Conservation (phyloP, 2,113 vertebrate genomes). For the Takifugu bimaculatus region DNA sequence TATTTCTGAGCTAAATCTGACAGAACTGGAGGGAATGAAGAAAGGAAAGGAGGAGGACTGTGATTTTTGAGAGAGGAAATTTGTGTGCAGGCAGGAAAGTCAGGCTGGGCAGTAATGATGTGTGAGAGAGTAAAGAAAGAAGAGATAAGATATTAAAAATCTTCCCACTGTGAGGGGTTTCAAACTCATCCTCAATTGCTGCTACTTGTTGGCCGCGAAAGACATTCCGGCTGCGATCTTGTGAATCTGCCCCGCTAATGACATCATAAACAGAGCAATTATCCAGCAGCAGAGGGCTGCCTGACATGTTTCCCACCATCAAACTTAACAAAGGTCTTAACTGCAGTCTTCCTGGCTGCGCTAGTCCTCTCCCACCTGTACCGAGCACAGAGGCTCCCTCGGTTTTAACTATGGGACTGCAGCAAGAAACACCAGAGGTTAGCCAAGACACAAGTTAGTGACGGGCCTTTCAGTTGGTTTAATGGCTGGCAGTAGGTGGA, state of each 20-base stretch:
- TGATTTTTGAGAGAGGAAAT: slow-evolving; percentile 10
- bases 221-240: slow-evolving; percentile 57
- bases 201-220: slow-evolving; percentile 31
- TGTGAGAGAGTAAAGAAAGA: slow-evolving; percentile 1
- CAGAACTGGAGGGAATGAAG: slow-evolving; percentile 13
- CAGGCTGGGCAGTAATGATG: not conserved
- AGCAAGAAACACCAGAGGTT: no score
- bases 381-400: slow-evolving; percentile 43
- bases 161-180: slow-evolving; percentile 12
- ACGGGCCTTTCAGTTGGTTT: no score
- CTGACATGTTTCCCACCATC: slow-evolving; percentile 58
- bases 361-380: slow-evolving; percentile 41
- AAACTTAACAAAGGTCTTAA: slow-evolving; percentile 56
- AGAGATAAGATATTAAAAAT: slow-evolving; percentile 10
- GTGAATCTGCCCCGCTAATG: slow-evolving; percentile 56
- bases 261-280: slow-evolving; percentile 66
- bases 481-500: no score
- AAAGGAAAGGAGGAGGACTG: not conserved
- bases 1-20: slow-evolving; percentile 13
- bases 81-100: no score
- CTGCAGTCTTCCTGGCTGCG: slow-evolving; percentile 50
- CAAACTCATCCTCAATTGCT: slow-evolving; percentile 8
- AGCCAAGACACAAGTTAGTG: no score
- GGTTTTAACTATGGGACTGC: slow-evolving; percentile 51
- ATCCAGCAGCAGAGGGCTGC: slow-evolving; percentile 53